Evolutionary conservation across 2,888 invertebrate genomes (phyloP), one percentile per base, ranked within the genome.

Genomic region (Idaea straminata): DNA sequence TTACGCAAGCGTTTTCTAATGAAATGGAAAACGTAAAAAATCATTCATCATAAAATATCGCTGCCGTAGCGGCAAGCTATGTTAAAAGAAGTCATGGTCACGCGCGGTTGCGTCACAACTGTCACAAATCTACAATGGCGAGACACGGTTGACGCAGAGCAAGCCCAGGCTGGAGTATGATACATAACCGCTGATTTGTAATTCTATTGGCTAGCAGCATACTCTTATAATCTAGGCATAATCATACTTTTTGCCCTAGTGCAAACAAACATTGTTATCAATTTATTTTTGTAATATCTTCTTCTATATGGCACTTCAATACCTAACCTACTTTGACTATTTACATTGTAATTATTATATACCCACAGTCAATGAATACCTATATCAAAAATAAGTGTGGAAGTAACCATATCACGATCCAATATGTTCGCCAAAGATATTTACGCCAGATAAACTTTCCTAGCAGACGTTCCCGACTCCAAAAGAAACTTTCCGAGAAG

Each of bases 21-120:
- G 75, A 81, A 81, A 83, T 80, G 74, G 78, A 79, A 80, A 78
- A 74, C 74, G 78, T 76, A 66, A 72, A 66, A 72, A 70, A 78
- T 69, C 65, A 85, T 87, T 77, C 78, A 85, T 84, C 84, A 83
- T 79, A 76, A 77, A 78, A 78, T 84, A 83, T 83, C 82, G 78
- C 75, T 77, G 70, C 72, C 67, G 74, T 78, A 82, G 81, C 83
- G 79, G 79, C 79, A 77, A 78, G 78, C 75, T 75, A 76, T 80
- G 70, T 74, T 65, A 70, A 70, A 71, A 71, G 86, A 81, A 88
- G 89, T 89, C 89, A 90, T 81, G 89, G 89, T 86, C 90, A 87
- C 86, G 86, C 83, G 81, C 83, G 72, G 77, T 88, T 89, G 84
- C 88, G 85, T 89, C 88, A 88, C 80, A 70, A 62, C 63, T 35